Conservation (phyloP, 2,113 vertebrate species). For the Platichthys flesus region DNA sequence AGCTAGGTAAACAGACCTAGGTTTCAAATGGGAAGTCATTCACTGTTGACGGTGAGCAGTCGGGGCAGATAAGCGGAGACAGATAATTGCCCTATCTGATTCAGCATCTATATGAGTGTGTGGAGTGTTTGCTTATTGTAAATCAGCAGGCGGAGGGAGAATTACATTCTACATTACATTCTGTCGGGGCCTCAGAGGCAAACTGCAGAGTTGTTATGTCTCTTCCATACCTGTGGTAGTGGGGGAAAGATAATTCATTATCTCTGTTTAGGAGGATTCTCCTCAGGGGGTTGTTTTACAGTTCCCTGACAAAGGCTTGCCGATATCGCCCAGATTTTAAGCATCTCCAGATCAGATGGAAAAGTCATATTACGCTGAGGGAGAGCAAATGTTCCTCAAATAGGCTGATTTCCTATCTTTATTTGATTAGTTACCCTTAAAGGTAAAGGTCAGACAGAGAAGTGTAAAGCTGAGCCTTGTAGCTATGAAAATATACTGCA, state of each 20-base stretch:
- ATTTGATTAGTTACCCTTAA: slow-evolving; percentile 7
- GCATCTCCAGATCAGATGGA: neutral
- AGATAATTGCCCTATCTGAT: slow-evolving; percentile 63
- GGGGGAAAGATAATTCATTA: slow-evolving; percentile 36
- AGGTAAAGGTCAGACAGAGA: slow-evolving; percentile 18
- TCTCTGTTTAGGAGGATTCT: slow-evolving; percentile 23
- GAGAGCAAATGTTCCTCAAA: neutral
- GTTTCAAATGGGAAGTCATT: slow-evolving; percentile 34
- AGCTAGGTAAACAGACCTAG: slow-evolving; percentile 53
- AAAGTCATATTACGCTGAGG: neutral
- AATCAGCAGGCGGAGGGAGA: slow-evolving; percentile 46
- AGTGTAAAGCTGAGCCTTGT: neutral
- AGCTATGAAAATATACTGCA: too few species aligned
- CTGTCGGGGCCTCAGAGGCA: slow-evolving; percentile 39
- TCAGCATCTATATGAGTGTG: slow-evolving; percentile 37
- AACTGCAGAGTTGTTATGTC: slow-evolving; percentile 29
- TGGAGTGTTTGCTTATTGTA: slow-evolving; percentile 49
- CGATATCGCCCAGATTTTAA: neutral
- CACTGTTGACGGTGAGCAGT: slow-evolving; percentile 54
- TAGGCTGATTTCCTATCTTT: neutral
- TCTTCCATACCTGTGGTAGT: slow-evolving; percentile 19
- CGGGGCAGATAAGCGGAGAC: slow-evolving; percentile 35
- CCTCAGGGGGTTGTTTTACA: slow-evolving; percentile 24
- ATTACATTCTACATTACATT: too few species aligned
- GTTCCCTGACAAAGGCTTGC: slow-evolving; percentile 18